A percentile compares a stretch with the other conserved stretches of the same genome.
phyloP scores from a whole-genome alignment of 2,113 vertebrate species.

The Saguinus imperator region DNA sequence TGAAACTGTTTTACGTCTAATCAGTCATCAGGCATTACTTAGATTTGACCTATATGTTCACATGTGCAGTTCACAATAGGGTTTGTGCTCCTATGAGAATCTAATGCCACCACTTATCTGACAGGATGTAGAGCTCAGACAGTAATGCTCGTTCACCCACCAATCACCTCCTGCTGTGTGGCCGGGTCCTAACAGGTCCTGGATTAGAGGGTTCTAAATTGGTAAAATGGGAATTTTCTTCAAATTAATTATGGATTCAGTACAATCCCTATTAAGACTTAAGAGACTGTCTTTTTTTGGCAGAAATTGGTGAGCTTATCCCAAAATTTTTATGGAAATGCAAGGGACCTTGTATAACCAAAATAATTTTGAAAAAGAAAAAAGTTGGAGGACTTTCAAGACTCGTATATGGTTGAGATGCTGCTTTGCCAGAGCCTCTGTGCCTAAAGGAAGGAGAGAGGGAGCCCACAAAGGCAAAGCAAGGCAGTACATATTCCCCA shows the following conservation, averaged over 20 bases:
- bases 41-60: too few relatives aligned
- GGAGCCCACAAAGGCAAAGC: conserved; percentile 91
- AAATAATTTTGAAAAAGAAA: conserved; percentile 23
- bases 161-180: too few relatives aligned
- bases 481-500: conserved; percentile 90
- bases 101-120: too few relatives aligned
- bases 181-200: not conserved
- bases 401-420: not conserved
- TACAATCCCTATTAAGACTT: not conserved
- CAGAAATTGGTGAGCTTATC: not conserved
- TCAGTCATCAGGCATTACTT: too few relatives aligned
- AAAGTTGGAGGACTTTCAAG: not conserved
- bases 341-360: not conserved
- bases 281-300: not conserved
- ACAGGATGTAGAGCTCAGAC: too few relatives aligned
- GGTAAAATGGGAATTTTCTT: not conserved
- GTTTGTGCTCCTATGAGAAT: too few relatives aligned
- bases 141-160: too few relatives aligned
- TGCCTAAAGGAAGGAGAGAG: conserved; percentile 85
- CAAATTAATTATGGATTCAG: not conserved
- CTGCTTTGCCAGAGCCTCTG: not conserved
- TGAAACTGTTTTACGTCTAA: too few relatives aligned
- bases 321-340: not conserved
- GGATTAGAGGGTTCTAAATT: not conserved
- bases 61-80: too few relatives aligned